Evolutionary conservation across 2,888 invertebrate genomes (phyloP).

Genomic region (Drosophila meridionalis): DNA sequence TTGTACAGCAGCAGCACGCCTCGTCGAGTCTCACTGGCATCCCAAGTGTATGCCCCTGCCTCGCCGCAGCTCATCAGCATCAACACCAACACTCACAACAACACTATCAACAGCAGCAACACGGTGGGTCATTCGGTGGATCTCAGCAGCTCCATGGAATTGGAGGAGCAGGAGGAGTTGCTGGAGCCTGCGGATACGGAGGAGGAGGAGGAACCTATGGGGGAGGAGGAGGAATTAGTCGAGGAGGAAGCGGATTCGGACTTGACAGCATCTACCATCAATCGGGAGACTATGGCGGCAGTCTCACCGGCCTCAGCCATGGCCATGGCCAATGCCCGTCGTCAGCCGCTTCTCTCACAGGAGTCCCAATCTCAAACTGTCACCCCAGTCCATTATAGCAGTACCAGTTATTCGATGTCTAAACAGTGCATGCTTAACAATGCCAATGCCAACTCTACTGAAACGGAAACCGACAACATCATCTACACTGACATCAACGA

Average conservation of each 20-base stretch:
- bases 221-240: slow-evolving; percentile 83
- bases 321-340: slow-evolving; percentile 82
- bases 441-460: slow-evolving; percentile 84
- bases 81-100: slow-evolving; percentile 81
- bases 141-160: slow-evolving; percentile 85
- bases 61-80: slow-evolving; percentile 84
- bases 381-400: slow-evolving; percentile 86
- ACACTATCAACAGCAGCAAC: slow-evolving; percentile 84
- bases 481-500: slow-evolving; percentile 85
- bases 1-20: slow-evolving; percentile 85
- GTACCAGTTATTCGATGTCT: slow-evolving; percentile 86
- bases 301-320: slow-evolving; percentile 73
- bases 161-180: slow-evolving; percentile 84
- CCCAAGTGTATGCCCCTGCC: slow-evolving; percentile 85
- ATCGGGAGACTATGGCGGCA: slow-evolving; percentile 85
- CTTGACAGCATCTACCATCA: slow-evolving; percentile 86
- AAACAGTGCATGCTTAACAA: slow-evolving; percentile 84
- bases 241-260: slow-evolving; percentile 85
- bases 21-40: slow-evolving; percentile 85
- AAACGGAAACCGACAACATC: slow-evolving; percentile 85
- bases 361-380: slow-evolving; percentile 84
- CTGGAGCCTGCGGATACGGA: slow-evolving; percentile 75
- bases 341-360: slow-evolving; percentile 84
- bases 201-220: slow-evolving; percentile 77
- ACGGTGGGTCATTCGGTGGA: slow-evolving; percentile 84